Percentiles rank a stretch among this genome's conserved stretches.
These are phyloP conservation scores for Benthosema pterotum DNA, from an alignment of 2,797 vertebrate species.

Conservation along the genomic window DNA sequence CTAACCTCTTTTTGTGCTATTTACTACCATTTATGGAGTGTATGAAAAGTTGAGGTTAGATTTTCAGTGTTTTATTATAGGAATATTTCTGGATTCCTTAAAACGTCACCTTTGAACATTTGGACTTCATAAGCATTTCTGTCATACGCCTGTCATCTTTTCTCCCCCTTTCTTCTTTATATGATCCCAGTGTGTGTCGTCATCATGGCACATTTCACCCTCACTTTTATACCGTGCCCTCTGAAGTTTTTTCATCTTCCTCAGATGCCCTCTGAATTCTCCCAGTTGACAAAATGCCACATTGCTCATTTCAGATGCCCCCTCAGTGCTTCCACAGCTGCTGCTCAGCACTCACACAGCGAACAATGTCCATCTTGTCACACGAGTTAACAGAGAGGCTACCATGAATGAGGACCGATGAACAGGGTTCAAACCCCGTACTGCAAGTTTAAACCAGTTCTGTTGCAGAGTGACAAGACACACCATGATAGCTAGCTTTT, in stretches of 20 bases:
- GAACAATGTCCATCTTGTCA: conserved; percentile 5
- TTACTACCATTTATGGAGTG: too few species aligned
- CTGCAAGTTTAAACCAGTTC: neutral
- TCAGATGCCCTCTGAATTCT: neutral
- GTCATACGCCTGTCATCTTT: too few species aligned
- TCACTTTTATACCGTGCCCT: neutral
- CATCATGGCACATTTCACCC: too few species aligned
- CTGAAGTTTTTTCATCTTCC: neutral
- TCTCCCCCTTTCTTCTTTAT: too few species aligned
- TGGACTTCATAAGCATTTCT: too few species aligned
- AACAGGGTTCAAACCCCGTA: neutral
- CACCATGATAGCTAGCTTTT: too few species aligned
- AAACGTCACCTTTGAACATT: too few species aligned
- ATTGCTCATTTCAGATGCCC: conserved; percentile 2
- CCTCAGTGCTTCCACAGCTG: conserved; percentile 2
- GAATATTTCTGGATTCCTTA: too few species aligned
- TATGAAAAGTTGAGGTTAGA: too few species aligned
- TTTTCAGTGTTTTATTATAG: too few species aligned
- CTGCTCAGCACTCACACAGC: neutral
- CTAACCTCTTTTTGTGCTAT: too few species aligned
- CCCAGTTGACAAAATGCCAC: conserved; percentile 5
- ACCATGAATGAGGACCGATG: neutral
- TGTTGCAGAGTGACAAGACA: neutral
- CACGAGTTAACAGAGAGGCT: neutral
- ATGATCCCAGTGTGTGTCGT: too few species aligned